These are phyloP conservation scores for Meteorus sp. DNA, from an alignment of 1,140 invertebrate genomes.

Conservation along the genomic window DNA sequence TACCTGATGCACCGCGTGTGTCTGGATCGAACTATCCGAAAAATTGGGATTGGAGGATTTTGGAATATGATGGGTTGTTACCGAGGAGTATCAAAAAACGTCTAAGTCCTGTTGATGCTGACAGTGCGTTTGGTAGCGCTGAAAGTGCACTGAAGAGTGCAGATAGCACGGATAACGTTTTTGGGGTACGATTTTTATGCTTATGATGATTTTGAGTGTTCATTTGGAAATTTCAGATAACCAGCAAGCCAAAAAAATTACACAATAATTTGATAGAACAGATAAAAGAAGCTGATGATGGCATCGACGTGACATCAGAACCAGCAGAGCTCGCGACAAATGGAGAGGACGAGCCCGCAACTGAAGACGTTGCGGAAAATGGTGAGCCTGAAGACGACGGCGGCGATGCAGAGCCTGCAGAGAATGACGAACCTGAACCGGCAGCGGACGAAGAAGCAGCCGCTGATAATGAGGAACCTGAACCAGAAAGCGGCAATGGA, in stretches of 20 bases:
- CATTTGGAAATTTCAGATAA: slow-evolving; percentile 28
- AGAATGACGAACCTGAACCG: slow-evolving; percentile 32
- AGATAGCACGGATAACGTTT: slow-evolving; percentile 21
- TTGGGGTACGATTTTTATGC: slow-evolving; percentile 25
- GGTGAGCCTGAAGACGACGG: slow-evolving; percentile 27
- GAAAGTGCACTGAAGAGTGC: slow-evolving; percentile 34
- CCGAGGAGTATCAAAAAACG: slow-evolving; percentile 37
- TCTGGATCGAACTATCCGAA: slow-evolving; percentile 67
- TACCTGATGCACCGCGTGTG: slow-evolving; percentile 79
- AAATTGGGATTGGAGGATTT: slow-evolving; percentile 73
- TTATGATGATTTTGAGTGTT: no score
- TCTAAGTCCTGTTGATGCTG: slow-evolving; percentile 31
- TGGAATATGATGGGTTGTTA: slow-evolving; percentile 55
- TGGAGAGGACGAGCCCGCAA: slow-evolving; percentile 25
- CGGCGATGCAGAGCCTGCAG: slow-evolving; percentile 28
- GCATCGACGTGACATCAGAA: slow-evolving; percentile 13
- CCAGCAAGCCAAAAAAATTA: slow-evolving; percentile 23
- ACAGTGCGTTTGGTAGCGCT: slow-evolving; percentile 44
- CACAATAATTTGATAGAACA: slow-evolving; percentile 34
- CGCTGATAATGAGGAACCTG: slow-evolving; percentile 35
- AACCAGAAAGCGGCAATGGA: slow-evolving; percentile 27
- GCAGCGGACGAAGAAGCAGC: slow-evolving; percentile 32
- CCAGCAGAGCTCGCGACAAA: slow-evolving; percentile 29
- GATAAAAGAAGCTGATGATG: slow-evolving; percentile 33
- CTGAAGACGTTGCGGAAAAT: slow-evolving; percentile 26